Evolutionary conservation across 2,113 vertebrate species (phyloP), one percentile per base, ranked within the genome.

Genomic region (Heterochromis multidens): DNA sequence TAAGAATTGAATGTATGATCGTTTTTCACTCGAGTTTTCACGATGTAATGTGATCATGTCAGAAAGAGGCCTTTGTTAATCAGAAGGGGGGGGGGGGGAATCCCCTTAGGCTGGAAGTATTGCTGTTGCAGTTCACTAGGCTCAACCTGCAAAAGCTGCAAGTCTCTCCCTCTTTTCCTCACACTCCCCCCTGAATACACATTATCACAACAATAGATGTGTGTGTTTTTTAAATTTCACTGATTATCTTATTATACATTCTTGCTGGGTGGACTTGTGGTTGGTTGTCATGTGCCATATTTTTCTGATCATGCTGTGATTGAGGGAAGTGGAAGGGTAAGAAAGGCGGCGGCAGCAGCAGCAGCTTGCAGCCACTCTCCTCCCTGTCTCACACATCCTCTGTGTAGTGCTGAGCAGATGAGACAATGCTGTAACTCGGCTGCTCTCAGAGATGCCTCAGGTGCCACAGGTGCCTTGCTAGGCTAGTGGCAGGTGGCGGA

Each of bases 21-120:
- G 62, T 88, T 90, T 87, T 82, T 58, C 81, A 67, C 61, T 23
- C 8, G 10, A 65, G 77, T 89, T 87, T 91, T 89, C 77, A 77
- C 80, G 0, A 65, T 63, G 94, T 94, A 95, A 95, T 92, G 80
- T 92, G 92, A 95, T 94, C 91, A 89, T 78, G 82, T 92, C 79
- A 92, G 89, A 95, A 95, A 91, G 87, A 89, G 88, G 43, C 85
- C 90, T 94, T 95, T 95, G 93, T 95, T 94, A 93, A 94, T 88
- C 77, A 83, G 77, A 84, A 49, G 74, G 79, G 62, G 63, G 77
- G 23, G 6, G 80, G 74, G 60, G 87, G 83, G 89, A 60, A 87
- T 87, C 33, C 88, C 89, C 81, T 83, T 23, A 16, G 86, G 91
- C 85, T 86, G 27, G n/a, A 91, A 79, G 81, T 89, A 83, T 89